Conservation (phyloP, 2,113 vertebrate species). For the Saccopteryx bilineata region DNA sequence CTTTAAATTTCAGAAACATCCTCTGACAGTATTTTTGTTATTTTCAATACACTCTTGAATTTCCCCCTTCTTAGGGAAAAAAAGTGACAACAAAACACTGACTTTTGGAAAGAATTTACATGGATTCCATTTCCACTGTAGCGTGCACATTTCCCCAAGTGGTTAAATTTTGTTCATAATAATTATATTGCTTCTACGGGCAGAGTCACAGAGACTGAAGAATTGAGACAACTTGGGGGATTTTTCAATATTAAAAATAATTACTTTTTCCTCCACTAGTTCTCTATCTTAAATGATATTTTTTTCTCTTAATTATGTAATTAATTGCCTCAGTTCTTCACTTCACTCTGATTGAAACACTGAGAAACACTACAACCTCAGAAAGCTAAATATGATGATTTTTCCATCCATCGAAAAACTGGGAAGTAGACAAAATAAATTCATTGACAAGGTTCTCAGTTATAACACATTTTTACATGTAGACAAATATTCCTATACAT, state of each 20-base stretch:
- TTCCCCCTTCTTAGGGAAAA: not conserved
- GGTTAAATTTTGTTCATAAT: not conserved
- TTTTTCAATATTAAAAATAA: not conserved
- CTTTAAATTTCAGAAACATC: conserved; percentile 31
- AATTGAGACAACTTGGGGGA: not conserved
- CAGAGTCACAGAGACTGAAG: not conserved
- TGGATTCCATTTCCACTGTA: not conserved
- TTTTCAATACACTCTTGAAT: not conserved
- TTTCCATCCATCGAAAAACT: not conserved
- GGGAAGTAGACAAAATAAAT: not conserved
- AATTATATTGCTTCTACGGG: not conserved
- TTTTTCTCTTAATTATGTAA: conserved; percentile 49
- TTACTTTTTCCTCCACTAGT: not conserved
- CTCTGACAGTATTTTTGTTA: not conserved
- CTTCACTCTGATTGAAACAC: conserved; percentile 21
- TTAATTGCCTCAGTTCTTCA: not conserved
- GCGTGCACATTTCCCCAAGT: not conserved
- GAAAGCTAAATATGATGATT: not conserved
- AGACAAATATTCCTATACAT: not conserved
- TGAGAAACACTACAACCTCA: not conserved
- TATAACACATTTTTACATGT: not conserved
- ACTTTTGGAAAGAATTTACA: not conserved
- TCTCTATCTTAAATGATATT: not conserved
- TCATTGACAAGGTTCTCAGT: not conserved
- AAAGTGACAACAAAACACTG: not conserved